Evolutionary conservation across 2,797 vertebrate genomes (phyloP).

Genomic region (Sarcophilus harrisii): DNA sequence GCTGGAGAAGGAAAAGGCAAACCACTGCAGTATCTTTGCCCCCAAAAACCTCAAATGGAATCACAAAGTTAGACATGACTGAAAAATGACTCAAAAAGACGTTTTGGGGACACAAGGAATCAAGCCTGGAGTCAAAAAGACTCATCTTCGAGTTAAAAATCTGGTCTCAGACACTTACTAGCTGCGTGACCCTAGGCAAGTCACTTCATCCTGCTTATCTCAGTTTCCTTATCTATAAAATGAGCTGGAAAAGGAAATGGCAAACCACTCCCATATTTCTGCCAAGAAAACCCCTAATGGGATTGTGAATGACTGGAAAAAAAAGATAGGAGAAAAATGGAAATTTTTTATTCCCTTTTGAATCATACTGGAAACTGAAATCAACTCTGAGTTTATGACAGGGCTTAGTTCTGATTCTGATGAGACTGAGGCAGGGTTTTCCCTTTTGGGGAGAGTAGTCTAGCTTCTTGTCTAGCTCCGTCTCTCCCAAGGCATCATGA

Average conservation of each 20-base stretch:
- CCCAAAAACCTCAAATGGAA: background rate
- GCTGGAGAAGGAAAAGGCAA: background rate
- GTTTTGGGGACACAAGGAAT: too few relatives aligned
- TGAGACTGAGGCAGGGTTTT: too few relatives aligned
- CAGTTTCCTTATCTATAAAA: too few relatives aligned
- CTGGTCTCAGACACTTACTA: too few relatives aligned
- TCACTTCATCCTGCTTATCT: too few relatives aligned
- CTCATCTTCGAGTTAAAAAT: too few relatives aligned
- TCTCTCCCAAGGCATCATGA: background rate
- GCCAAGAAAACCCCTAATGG: background rate
- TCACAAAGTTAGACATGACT: background rate
- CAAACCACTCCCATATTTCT: too few relatives aligned
- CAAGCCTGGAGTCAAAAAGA: too few relatives aligned
- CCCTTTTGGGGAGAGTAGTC: background rate
- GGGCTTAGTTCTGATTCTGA: background rate
- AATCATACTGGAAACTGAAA: background rate
- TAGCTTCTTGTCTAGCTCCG: background rate
- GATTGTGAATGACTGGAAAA: background rate
- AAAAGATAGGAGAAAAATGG: background rate
- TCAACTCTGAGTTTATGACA: background rate
- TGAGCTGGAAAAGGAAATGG: too few relatives aligned
- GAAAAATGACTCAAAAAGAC: too few relatives aligned
- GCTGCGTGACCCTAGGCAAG: too few relatives aligned
- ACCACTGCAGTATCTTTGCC: background rate
- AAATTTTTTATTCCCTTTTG: background rate